Base-by-base conservation (phyloP, 2,888 invertebrate genomes). In the Charanyca ferruginea region DNA sequence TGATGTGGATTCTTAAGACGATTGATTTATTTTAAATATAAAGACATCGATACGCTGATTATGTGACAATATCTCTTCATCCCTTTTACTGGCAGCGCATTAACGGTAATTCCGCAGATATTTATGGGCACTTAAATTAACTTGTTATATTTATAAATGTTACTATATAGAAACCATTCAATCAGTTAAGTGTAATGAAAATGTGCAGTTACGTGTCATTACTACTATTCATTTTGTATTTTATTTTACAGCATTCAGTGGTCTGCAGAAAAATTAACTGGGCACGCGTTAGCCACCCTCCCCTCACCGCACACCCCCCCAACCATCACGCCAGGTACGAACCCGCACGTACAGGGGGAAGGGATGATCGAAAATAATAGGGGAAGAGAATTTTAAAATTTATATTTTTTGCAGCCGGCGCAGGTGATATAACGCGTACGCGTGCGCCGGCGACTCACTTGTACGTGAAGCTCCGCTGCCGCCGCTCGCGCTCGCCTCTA, bases 281-380 rank as follows among this genome's bases (percentile, higher is more conserved):
- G 90, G 92, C 94, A 94, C 95, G 95, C 94, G 95, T 94, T 92
- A 87, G 88, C 84, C 83, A 81, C 73, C 83, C 68, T 53, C 86
- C 77, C 84, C 84, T 85, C 83, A 78, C 87, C 83, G 86, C 79
- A 79, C 77, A 75, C 57, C 69, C 90, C 90, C 89, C 88, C 86
- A 88, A 81, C 85, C 84, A 87, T 88, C 85, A 89, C 85, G 87
- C 95, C 94, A 95, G 95, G 95, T 95, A 95, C 95, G 87, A 89
- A 91, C 94, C 92, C 93, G 94, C 92, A 94, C 94, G 91, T 90
- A 92, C 85, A 83, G 85, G 92, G 94, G 94, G 95, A 93, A 95
- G 95, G 95, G 95, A 95, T 95, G 95, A 93, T 94, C 94, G 91
- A 94, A 95, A 95, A 95, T 95, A 95, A 95, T 95, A 95, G 94